Base-by-base conservation (phyloP, 2,113 vertebrate species). In the Kryptolebias marmoratus region DNA sequence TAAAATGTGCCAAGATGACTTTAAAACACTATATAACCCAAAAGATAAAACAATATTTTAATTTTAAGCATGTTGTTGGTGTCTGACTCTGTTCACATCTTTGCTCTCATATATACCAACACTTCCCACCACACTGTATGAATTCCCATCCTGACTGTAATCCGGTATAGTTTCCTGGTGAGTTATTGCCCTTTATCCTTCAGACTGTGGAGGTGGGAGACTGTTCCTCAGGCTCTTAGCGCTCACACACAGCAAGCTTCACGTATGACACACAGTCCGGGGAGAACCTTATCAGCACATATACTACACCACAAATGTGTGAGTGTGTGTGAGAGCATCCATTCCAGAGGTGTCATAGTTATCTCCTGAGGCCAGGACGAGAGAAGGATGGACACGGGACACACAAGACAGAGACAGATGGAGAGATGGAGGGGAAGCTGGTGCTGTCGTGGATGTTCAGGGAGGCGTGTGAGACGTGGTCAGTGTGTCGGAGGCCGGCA, bases 311-410 rank as follows among this genome's bases (percentile, higher is more conserved):
- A 64, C 75, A 79, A 76, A 81, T 79, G 68, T 57, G 67, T 52
- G 70, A 61, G 75, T 59, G 71, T 15, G 48, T 54, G 64, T 47
- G 68, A 69, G 73, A 80, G 77, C 82, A 85, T 86, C 84, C 68
- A 85, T 88, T 84, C 80, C 80, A 81, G 77, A 86, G 80, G 86
- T 88, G 88, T 90, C 80, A 80, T 50, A 83, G 77, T 87, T 83
- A 87, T 85, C 88, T 88, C 80, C 78, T 13, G 59, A 69, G 86
- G 84, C 82, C 84, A 88, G 84, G 78, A n/a, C 81, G 75, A 83
- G 68, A 73, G 76, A 77, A 71, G 9, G 61, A 69, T 48, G 61
- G 74, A 79, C 64, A 61, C 49, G 66, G 53, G 10, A 48, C 74
- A 58, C 42, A 64, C 48, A 60, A 57, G 74, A 79, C 68, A 63